phyloP scores from a whole-genome alignment of 2,113 vertebrate species.

The Nesoenas mayeri region DNA sequence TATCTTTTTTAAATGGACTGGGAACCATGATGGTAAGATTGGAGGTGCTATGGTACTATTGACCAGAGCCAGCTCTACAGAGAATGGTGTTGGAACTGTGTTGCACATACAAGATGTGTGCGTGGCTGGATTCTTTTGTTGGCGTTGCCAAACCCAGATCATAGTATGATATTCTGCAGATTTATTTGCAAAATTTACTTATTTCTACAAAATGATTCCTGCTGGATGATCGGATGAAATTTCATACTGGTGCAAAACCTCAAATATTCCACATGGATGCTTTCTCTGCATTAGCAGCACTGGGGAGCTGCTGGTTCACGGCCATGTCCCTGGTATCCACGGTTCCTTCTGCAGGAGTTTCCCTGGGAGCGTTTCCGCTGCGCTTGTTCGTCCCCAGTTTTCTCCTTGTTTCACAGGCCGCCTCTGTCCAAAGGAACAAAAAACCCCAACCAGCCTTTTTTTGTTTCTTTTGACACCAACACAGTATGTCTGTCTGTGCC shows the following conservation, averaged over 20 bases:
- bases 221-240: background rate
- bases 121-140: background rate
- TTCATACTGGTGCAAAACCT: background rate
- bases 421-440: slow-evolving; percentile 35
- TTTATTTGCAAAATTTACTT: background rate
- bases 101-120: rapidly evolving
- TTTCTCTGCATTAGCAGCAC: background rate
- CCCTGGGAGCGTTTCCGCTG: slow-evolving; percentile 21
- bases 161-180: background rate
- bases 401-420: slow-evolving; percentile 40
- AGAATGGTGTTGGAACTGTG: background rate
- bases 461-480: slow-evolving; percentile 55
- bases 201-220: background rate
- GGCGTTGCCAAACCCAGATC: background rate
- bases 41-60: background rate
- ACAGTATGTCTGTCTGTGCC: slow-evolving; percentile 44
- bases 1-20: background rate
- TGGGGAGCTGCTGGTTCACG: background rate
- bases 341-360: slow-evolving; percentile 11
- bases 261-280: rapidly evolving
- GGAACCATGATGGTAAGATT: background rate
- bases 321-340: background rate
- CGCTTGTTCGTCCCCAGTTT: background rate
- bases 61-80: background rate
- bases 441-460: background rate